Conservation (phyloP, 2,113 vertebrate species). For the Hassar affinis region DNA sequence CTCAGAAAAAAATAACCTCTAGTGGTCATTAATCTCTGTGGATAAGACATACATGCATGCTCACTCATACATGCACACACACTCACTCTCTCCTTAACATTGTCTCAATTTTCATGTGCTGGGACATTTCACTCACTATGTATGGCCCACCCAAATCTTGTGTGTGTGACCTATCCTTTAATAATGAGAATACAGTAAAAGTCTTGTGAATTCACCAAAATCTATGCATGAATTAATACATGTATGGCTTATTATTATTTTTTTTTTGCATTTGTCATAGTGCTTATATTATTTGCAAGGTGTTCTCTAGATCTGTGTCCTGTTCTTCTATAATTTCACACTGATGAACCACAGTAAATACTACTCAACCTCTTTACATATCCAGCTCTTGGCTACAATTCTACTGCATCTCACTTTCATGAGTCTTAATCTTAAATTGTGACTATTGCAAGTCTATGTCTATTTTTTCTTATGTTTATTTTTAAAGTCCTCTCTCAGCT, state of each 20-base stretch:
- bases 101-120: constrained; percentile 57
- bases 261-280: constrained; percentile 9
- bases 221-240: not conserved
- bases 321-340: not conserved
- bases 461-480: constrained; percentile 61
- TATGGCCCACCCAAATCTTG: constrained; percentile 45
- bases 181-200: not conserved
- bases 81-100: constrained; percentile 22
- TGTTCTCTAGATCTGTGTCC: constrained; percentile 15
- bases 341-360: constrained; percentile 56
- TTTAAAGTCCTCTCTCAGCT: constrained; percentile 58
- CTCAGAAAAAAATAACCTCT: constrained; percentile 21
- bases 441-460: constrained; percentile 44
- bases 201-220: constrained; percentile 22
- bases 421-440: not conserved
- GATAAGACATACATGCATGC: constrained; percentile 29
- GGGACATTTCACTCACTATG: constrained; percentile 45
- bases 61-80: constrained; percentile 26
- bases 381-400: constrained; percentile 28
- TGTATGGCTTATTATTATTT: not conserved
- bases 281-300: constrained; percentile 1
- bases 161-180: too few relatives aligned
- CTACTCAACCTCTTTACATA: constrained; percentile 48
- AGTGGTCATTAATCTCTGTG: constrained; percentile 24
- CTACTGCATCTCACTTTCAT: constrained; percentile 18